Conservation (phyloP, 2,888 invertebrate genomes). For the Drosophila kambysellisi region DNA sequence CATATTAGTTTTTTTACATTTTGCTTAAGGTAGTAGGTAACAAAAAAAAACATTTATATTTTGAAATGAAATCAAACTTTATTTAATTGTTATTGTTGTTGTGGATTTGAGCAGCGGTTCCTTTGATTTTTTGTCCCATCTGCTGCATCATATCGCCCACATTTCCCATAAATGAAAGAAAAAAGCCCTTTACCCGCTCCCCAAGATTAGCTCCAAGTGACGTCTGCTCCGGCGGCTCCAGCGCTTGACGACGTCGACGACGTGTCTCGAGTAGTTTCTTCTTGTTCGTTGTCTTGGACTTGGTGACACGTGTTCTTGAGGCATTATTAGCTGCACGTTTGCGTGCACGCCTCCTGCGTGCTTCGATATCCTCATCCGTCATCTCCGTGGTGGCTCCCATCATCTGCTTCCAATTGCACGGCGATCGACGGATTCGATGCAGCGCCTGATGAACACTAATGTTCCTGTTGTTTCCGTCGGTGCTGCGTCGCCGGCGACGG, state of each 20-base stretch:
- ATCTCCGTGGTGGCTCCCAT: conserved; percentile 35
- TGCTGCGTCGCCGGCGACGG: conserved; percentile 40
- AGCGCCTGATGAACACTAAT: not conserved
- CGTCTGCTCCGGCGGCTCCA: conserved; percentile 5
- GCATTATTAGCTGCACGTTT: conserved; percentile 55
- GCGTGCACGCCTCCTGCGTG: conserved; percentile 46
- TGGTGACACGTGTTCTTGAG: conserved; percentile 43
- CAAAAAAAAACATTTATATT: not conserved
- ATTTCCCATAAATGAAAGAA: conserved; percentile 55
- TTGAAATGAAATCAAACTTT: not conserved
- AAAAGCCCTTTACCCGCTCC: conserved; percentile 57
- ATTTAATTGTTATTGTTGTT: not conserved
- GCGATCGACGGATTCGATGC: conserved; percentile 68
- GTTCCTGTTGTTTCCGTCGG: not conserved
- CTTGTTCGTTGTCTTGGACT: conserved; percentile 26
- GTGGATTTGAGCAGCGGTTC: conserved; percentile 26
- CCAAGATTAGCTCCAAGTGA: conserved; percentile 30
- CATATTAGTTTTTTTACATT: not conserved
- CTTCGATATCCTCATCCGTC: conserved; percentile 58
- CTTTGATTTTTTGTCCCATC: conserved; percentile 53
- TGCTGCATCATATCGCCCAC: conserved; percentile 57
- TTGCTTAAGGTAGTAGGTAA: not conserved
- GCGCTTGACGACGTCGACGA: conserved; percentile 51
- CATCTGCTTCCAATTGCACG: conserved; percentile 58
- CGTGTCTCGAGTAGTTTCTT: conserved; percentile 48